Evolutionary conservation across 2,797 vertebrate genomes (phyloP).

Genomic region (Diplodus puntazzo): DNA sequence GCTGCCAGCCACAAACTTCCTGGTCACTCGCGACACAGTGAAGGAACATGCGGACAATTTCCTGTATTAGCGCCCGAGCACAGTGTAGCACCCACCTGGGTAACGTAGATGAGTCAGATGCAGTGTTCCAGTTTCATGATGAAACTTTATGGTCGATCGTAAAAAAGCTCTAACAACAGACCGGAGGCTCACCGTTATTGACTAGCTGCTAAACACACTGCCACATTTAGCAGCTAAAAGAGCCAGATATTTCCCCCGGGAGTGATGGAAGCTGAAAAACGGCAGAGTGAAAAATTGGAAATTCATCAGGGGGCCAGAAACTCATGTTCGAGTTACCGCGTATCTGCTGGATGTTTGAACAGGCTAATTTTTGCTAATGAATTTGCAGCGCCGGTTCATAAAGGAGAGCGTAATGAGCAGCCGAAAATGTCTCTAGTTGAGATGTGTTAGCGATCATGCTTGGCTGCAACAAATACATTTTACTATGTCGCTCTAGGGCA

Average conservation of each 20-base stretch:
- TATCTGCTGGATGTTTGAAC: background rate
- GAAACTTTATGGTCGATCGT: background rate
- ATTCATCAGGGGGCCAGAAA: background rate
- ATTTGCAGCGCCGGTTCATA: background rate
- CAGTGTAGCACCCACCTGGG: background rate
- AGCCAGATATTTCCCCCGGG: background rate
- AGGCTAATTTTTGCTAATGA: background rate
- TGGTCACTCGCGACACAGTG: slow-evolving; percentile 5
- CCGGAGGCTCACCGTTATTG: background rate
- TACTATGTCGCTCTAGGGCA: background rate
- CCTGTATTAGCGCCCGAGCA: background rate
- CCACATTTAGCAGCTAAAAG: background rate
- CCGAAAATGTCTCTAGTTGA: background rate
- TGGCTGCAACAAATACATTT: too few species aligned
- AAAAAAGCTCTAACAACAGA: background rate
- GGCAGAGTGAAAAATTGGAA: background rate
- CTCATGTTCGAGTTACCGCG: background rate
- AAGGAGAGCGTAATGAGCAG: background rate
- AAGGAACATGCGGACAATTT: slow-evolving; percentile 2
- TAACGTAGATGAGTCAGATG: background rate
- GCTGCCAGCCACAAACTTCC: background rate
- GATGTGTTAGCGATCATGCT: too few species aligned
- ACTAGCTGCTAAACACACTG: background rate
- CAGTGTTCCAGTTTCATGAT: background rate
- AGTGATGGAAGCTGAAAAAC: background rate